Evolutionary conservation across 1,140 invertebrate species (phyloP).

Genomic region (Globodera rostochiensis): DNA sequence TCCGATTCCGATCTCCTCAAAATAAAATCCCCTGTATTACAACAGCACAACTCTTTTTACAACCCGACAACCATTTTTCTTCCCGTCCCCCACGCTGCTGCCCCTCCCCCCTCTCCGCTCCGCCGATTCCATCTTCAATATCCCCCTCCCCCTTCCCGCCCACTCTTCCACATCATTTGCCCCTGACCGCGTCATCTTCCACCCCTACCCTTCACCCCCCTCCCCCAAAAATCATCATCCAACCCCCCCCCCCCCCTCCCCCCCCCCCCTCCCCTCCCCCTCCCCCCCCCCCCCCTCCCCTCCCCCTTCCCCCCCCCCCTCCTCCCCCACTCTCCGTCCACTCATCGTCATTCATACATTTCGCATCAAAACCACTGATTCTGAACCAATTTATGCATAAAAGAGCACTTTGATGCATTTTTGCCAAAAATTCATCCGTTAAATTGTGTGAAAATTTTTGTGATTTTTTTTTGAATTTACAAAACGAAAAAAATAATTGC

Average conservation of each 20-base stretch:
- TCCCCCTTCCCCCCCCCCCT: too few relatives aligned
- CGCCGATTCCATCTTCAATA: background rate
- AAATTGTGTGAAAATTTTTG: background rate
- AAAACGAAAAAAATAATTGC: background rate
- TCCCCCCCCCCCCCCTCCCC: too few relatives aligned
- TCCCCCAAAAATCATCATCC: background rate
- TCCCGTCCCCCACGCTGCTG: too few relatives aligned
- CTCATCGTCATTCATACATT: background rate
- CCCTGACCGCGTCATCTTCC: background rate
- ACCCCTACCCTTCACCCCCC: too few relatives aligned
- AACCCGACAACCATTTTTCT: background rate
- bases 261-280: too few relatives aligned
- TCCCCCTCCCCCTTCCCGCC: too few relatives aligned
- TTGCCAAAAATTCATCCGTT: background rate
- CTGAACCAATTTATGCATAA: conserved; percentile 2
- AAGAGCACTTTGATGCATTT: background rate
- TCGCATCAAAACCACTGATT: background rate
- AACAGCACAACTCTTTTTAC: background rate
- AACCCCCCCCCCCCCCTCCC: too few relatives aligned
- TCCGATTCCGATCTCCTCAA: background rate
- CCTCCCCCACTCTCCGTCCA: background rate
- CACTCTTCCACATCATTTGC: conserved; percentile 2
- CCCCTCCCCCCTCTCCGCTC: background rate
- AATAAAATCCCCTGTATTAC: background rate
- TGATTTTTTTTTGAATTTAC: background rate